phyloP scores from a whole-genome alignment of 2,797 vertebrate species.

The Vespertilio murinus region DNA sequence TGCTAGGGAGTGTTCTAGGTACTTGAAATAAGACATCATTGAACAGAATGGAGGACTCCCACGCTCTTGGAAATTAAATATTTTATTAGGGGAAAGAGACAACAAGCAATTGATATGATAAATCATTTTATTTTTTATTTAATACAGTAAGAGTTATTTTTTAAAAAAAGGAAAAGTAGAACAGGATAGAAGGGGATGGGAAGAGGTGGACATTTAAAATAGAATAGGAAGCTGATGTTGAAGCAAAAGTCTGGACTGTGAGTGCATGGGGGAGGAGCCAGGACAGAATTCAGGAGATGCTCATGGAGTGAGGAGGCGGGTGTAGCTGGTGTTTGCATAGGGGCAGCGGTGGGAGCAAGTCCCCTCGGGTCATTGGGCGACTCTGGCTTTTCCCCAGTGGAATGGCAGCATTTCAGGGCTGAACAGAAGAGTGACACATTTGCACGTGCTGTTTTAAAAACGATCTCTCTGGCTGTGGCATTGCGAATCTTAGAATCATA shows the following conservation, averaged over 20 bases:
- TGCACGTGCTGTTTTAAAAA: not conserved
- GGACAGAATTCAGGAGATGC: not conserved
- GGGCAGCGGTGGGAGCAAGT: not conserved
- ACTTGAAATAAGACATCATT: not conserved
- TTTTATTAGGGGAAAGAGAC: not conserved
- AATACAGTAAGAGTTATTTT: not conserved
- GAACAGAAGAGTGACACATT: not conserved
- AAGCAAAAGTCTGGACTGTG: not conserved
- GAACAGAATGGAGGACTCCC: not conserved
- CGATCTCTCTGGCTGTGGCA: not conserved
- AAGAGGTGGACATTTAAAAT: not conserved
- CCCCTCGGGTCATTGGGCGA: fast-evolving
- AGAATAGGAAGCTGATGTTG: not conserved
- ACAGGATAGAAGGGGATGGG: not conserved
- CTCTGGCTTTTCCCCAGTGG: not conserved
- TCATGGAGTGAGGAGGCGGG: not conserved
- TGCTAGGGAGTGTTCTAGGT: not conserved
- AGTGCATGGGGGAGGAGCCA: not conserved
- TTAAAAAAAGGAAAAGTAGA: not conserved
- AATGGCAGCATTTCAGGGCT: not conserved
- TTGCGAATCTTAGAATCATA: not conserved
- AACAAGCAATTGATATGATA: not conserved
- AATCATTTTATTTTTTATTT: slow-evolving; percentile 1
- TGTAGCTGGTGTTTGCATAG: not conserved
- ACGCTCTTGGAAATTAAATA: not conserved